Conservation (phyloP, 2,888 invertebrate species). For the Anthoptus insignis region DNA sequence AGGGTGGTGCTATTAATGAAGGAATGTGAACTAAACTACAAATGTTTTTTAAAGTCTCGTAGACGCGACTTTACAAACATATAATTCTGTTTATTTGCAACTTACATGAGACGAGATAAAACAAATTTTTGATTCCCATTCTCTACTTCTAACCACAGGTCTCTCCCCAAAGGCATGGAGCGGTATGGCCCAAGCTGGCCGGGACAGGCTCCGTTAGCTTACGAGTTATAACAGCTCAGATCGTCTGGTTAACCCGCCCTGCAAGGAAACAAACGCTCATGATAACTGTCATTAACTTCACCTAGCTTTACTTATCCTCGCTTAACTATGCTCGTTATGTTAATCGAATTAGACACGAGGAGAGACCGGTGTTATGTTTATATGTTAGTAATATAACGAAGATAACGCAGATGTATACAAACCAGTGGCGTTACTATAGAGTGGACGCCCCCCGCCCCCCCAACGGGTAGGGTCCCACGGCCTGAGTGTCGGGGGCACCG, state of each 20-base stretch:
- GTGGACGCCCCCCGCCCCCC: too few species aligned
- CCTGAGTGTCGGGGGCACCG: too few species aligned
- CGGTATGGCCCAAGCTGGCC: not conserved
- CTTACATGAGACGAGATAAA: constrained; percentile 1
- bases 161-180: constrained; percentile 8
- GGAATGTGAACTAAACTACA: too few species aligned
- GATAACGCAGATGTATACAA: too few species aligned
- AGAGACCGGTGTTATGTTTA: constrained; percentile 2
- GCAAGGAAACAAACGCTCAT: constrained; percentile 10
- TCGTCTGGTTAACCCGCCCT: constrained; percentile 5
- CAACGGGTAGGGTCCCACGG: too few species aligned
- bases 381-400: not conserved
- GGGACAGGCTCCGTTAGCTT: too few species aligned
- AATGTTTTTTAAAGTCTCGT: too few species aligned
- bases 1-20: too few species aligned
- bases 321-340: not conserved
- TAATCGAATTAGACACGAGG: constrained; percentile 1
- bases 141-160: not conserved
- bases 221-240: too few species aligned
- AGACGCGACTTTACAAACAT: too few species aligned
- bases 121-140: constrained; percentile 2
- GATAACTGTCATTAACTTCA: not conserved
- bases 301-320: not conserved
- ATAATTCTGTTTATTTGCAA: too few species aligned
- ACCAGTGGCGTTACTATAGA: too few species aligned